These are phyloP conservation scores for Calliphora vomitoria DNA, from an alignment of 2,888 invertebrate genomes.

Conservation along the genomic window DNA sequence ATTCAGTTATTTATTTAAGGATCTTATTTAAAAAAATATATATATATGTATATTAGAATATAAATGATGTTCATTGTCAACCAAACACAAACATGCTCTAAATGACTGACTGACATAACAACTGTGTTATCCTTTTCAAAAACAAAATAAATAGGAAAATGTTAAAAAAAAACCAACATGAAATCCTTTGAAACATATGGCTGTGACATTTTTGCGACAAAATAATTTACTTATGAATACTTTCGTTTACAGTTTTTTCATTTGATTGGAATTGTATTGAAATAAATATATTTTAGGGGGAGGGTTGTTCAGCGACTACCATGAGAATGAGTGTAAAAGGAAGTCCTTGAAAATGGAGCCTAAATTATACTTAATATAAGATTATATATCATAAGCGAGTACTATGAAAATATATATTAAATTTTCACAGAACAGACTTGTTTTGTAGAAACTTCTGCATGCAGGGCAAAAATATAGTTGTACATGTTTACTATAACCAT, in stretches of 20 bases:
- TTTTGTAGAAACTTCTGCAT: no score
- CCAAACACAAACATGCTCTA: conserved; percentile 50
- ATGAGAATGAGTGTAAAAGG: background rate
- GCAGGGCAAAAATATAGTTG: no score
- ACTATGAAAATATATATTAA: no score
- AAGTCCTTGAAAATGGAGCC: background rate
- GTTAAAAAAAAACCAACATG: conserved; percentile 40
- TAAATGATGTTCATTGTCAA: conserved; percentile 63
- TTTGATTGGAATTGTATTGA: conserved; percentile 70
- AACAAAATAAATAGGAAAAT: conserved; percentile 33
- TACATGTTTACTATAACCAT: no score
- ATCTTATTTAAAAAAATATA: background rate
- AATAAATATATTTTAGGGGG: background rate
- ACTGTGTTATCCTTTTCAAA: conserved; percentile 44
- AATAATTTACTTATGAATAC: conserved; percentile 27
- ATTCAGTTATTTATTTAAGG: conserved; percentile 2
- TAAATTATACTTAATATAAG: no score
- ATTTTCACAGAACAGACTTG: background rate
- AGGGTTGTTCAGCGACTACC: background rate
- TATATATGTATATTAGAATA: background rate
- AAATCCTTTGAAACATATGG: conserved; percentile 49
- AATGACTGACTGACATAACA: conserved; percentile 43
- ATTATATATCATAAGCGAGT: no score
- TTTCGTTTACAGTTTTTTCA: conserved; percentile 21
- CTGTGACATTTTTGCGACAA: conserved; percentile 52